These are phyloP conservation scores for Meta bourneti DNA, from an alignment of 2,888 invertebrate genomes.

Conservation along the genomic window DNA sequence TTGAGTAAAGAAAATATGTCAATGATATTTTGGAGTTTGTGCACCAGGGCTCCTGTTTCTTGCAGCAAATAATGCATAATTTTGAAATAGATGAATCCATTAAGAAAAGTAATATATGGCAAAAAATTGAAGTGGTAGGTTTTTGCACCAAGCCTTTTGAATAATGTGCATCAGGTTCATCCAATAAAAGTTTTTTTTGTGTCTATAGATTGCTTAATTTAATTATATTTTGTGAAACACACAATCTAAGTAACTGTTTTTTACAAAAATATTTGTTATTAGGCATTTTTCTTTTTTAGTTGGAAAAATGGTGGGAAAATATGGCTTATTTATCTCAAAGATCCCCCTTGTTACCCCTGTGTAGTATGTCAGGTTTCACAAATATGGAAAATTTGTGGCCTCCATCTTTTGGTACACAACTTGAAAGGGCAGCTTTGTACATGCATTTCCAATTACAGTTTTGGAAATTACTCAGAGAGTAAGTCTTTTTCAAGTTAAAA, in stretches of 20 bases:
- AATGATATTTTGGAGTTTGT: too few relatives aligned
- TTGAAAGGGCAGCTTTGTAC: slow-evolving; percentile 80
- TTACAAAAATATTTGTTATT: not conserved
- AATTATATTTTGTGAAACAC: not conserved
- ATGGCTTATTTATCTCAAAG: slow-evolving; percentile 83
- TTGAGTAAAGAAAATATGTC: too few relatives aligned
- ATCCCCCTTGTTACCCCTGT: slow-evolving; percentile 82
- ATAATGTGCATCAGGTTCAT: too few relatives aligned
- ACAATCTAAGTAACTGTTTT: not conserved
- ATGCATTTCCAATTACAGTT: slow-evolving; percentile 81
- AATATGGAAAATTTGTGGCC: slow-evolving; percentile 79
- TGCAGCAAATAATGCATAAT: too few relatives aligned
- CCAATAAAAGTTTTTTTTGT: too few relatives aligned
- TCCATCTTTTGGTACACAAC: slow-evolving; percentile 79
- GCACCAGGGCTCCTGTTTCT: too few relatives aligned
- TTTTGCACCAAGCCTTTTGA: too few relatives aligned
- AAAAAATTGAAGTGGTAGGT: too few relatives aligned
- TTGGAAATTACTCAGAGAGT: slow-evolving; percentile 83
- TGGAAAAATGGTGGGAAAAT: slow-evolving; percentile 84
- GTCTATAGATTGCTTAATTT: too few relatives aligned
- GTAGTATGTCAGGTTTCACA: slow-evolving; percentile 82
- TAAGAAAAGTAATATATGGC: too few relatives aligned
- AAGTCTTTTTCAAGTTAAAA: slow-evolving; percentile 60
- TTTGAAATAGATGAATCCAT: too few relatives aligned
- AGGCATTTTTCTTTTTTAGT: slow-evolving; percentile 78